Evolutionary conservation across 2,888 invertebrate genomes (phyloP).

Genomic region (Eristalis tenax): DNA sequence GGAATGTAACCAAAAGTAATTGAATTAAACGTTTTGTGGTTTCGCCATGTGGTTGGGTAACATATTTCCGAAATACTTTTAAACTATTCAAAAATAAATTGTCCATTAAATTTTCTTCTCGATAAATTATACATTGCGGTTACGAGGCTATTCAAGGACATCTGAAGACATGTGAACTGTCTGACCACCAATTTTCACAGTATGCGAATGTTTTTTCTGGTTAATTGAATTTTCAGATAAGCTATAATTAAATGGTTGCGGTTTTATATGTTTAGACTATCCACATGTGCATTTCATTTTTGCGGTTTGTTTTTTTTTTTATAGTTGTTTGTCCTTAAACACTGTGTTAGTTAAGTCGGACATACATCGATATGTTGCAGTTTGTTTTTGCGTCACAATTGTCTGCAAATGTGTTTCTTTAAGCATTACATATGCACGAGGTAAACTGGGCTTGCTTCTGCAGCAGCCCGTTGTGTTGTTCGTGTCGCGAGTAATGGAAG

Average conservation of each 20-base stretch:
- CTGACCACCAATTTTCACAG: slow-evolving; percentile 11
- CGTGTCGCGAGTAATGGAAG: too few species aligned
- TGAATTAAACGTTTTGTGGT: slow-evolving; percentile 52
- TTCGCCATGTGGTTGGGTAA: slow-evolving; percentile 44
- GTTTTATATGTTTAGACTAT: slow-evolving; percentile 33
- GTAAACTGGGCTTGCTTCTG: too few species aligned
- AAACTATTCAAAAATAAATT: neutral
- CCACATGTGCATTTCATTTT: slow-evolving; percentile 48
- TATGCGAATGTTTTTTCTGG: neutral
- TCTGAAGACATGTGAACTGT: neutral
- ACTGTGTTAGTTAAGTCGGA: neutral
- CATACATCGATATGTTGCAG: too few species aligned
- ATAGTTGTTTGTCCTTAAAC: slow-evolving; percentile 2
- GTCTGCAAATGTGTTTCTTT: too few species aligned
- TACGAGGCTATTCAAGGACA: slow-evolving; percentile 43
- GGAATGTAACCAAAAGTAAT: neutral
- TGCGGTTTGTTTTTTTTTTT: slow-evolving; percentile 13
- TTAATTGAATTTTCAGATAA: slow-evolving; percentile 47
- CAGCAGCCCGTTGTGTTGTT: too few species aligned
- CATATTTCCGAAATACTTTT: slow-evolving; percentile 36
- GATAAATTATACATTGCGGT: slow-evolving; percentile 35
- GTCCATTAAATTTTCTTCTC: slow-evolving; percentile 9
- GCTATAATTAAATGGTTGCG: slow-evolving; percentile 50
- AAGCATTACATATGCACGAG: too few species aligned
- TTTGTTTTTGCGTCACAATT: too few species aligned